Base-by-base conservation (phyloP, 2,113 vertebrate species). In the Spizaetus ornatus region DNA sequence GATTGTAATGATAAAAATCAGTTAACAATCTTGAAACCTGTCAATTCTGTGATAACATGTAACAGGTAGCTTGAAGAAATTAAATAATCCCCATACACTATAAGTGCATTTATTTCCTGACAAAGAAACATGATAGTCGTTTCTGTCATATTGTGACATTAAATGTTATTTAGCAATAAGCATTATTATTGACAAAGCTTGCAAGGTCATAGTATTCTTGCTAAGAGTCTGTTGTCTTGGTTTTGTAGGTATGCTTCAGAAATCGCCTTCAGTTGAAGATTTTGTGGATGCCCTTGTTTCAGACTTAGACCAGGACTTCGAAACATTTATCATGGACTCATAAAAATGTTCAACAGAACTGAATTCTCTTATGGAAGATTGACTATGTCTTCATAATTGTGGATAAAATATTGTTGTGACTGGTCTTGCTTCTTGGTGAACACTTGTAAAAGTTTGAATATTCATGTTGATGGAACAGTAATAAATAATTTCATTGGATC, bases 261-360 rank as follows among this genome's bases (percentile, higher is more conserved):
- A 98, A 95, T 95, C 94, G 6, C 99, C 99, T 70, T 99, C 99
- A 40, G 91, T 98, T 2, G 99, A 99, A 73, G 99, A 99, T 93
- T 99, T 99, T 80, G 99, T 99, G 91, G 98, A 99, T 7, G 99
- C 99, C 7, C 98, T 99, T 36, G 99, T 99, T 94, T 99, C 99
- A 6, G 99, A 99, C 94, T 97, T 99, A 95, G 98, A 99, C 91
- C 98, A 98, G 7, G 98, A 99, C 97, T 99, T 99, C 17, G 99
- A 99, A 97, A 99, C 98, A 0, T 99, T 99, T 97, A 96, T 99
- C 90, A 98, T 98, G 98, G 99, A 99, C 97, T 99, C 99, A 4
- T 98, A 99, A 71, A 97, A 96, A 94, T 45, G 66, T 43, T 81
- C 50, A 87, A 36, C 52, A 36, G 43, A 74, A 58, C 27, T 31